These are phyloP conservation scores for Mormyrus iriodes DNA, from an alignment of 2,113 vertebrate species.

Conservation along the genomic window DNA sequence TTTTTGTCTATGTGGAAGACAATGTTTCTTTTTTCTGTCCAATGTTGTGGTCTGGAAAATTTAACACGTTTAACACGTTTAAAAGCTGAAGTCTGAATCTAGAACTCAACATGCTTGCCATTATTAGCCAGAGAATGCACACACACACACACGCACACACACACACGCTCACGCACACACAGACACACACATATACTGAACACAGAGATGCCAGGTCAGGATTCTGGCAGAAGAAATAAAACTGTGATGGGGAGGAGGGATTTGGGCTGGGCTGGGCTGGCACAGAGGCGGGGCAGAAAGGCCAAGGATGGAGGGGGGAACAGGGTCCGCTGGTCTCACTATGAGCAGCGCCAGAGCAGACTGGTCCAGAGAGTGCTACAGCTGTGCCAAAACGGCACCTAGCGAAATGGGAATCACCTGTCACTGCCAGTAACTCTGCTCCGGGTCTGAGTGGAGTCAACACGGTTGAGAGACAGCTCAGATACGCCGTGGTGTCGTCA, in stretches of 20 bases:
- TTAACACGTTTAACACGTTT: constrained; percentile 34
- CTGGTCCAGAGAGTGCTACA: neutral
- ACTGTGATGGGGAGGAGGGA: constrained; percentile 22
- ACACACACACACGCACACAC: constrained; percentile 10
- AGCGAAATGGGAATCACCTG: neutral
- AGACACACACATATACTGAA: constrained; percentile 21
- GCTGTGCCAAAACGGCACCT: neutral
- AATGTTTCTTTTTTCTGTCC: constrained; percentile 33
- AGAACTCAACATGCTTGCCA: constrained; percentile 39
- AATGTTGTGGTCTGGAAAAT: constrained; percentile 35
- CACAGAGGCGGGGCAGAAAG: neutral
- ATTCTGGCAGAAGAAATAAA: constrained; percentile 25
- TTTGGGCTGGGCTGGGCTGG: constrained; percentile 8
- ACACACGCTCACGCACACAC: constrained; percentile 24
- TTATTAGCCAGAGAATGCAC: constrained; percentile 34
- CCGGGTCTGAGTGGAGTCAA: neutral
- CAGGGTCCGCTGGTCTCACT: neutral
- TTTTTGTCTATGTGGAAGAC: constrained; percentile 50
- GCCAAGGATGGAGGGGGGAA: constrained; percentile 6
- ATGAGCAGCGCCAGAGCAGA: neutral
- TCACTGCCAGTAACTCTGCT: neutral
- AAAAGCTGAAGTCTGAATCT: constrained; percentile 38
- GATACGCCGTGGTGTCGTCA: no score
- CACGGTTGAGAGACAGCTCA: no score
- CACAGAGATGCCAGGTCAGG: constrained; percentile 29